phyloP scores from a whole-genome alignment of 2,113 vertebrate species.

The Monopterus albus region DNA sequence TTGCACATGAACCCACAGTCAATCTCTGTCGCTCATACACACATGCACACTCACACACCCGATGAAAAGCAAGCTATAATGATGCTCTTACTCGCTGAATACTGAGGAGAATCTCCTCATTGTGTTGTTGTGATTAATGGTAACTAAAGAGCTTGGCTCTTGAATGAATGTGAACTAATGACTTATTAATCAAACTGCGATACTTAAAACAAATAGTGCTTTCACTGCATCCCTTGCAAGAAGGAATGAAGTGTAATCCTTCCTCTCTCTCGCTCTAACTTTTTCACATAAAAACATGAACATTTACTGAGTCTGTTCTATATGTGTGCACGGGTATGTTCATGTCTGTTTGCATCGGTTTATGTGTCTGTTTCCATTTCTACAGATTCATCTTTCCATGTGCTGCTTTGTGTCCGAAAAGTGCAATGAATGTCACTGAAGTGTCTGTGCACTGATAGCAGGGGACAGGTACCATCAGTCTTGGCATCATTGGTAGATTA shows the following conservation, averaged over 20 bases:
- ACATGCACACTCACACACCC: constrained; percentile 9
- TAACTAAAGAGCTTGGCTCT: constrained; percentile 42
- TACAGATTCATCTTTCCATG: background rate
- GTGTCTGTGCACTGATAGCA: constrained; percentile 55
- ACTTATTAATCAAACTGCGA: constrained; percentile 62
- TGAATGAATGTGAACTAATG: constrained; percentile 42
- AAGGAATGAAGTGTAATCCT: constrained; percentile 17
- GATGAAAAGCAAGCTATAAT: constrained; percentile 50
- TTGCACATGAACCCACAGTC: background rate
- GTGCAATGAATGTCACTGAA: constrained; percentile 43
- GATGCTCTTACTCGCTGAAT: constrained; percentile 55
- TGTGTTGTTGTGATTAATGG: constrained; percentile 64
- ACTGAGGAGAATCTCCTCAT: constrained; percentile 39
- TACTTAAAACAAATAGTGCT: constrained; percentile 52
- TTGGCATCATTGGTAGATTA: constrained; percentile 66
- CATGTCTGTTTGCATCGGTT: background rate
- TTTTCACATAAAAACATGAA: constrained; percentile 8
- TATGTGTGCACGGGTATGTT: background rate
- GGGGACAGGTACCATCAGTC: constrained; percentile 64
- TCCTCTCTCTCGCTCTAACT: background rate
- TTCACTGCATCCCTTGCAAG: constrained; percentile 20
- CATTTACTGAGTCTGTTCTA: background rate
- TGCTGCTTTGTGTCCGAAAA: constrained; percentile 32
- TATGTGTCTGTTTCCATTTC: constrained; percentile 4
- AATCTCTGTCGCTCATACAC: constrained; percentile 12